These are phyloP conservation scores for Knipowitschia caucasica DNA, from an alignment of 2,797 vertebrate genomes.

Conservation along the genomic window DNA sequence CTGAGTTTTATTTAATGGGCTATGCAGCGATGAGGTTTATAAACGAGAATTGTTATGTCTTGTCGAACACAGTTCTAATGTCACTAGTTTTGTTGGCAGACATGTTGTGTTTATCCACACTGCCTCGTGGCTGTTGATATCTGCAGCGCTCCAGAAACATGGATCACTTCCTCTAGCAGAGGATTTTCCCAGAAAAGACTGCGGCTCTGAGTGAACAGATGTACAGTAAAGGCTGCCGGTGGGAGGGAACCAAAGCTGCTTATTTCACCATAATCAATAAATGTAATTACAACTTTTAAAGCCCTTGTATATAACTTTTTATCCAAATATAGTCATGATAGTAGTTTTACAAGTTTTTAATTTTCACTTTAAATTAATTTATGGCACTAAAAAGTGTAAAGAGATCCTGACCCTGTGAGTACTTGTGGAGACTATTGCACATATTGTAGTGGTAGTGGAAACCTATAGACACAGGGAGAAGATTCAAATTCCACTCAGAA, in stretches of 20 bases:
- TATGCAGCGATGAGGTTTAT: constrained; percentile 1
- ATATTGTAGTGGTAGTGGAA: too few species aligned
- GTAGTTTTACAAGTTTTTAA: too few species aligned
- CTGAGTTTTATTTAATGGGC: neutral
- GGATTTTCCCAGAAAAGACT: constrained; percentile 29
- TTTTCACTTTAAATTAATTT: too few species aligned
- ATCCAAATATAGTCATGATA: too few species aligned
- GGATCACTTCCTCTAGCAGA: constrained; percentile 45
- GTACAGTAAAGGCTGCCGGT: constrained; percentile 17
- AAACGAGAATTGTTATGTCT: constrained; percentile 12
- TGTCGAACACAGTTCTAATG: constrained; percentile 4
- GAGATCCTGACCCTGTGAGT: too few species aligned
- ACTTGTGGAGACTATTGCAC: too few species aligned
- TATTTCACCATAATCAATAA: constrained; percentile 5
- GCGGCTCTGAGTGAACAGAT: constrained; percentile 29
- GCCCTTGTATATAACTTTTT: neutral
- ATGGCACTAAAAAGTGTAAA: too few species aligned
- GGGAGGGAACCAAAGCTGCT: constrained; percentile 10
- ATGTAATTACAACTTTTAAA: neutral
- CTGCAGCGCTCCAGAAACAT: constrained; percentile 23
- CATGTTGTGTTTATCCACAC: constrained; percentile 1
- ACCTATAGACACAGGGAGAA: too few species aligned
- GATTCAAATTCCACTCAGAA: too few species aligned
- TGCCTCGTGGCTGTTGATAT: constrained; percentile 22
- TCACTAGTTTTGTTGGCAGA: constrained; percentile 13